Evolutionary conservation across 1,140 invertebrate genomes (phyloP).

Genomic region (Drosophila azteca): DNA sequence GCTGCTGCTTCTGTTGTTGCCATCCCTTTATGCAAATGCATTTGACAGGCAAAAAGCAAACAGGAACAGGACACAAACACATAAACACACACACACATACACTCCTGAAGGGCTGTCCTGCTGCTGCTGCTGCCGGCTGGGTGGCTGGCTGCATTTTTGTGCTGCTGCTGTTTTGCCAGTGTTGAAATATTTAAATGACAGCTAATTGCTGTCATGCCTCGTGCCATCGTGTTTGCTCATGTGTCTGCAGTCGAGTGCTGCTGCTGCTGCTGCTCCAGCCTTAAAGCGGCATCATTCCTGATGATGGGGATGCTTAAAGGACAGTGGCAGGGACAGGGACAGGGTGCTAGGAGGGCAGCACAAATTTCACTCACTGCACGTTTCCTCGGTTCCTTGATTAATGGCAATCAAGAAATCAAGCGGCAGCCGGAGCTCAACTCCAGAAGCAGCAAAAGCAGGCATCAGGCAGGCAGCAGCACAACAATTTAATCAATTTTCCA

Average conservation of each 20-base stretch:
- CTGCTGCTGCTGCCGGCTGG: background rate
- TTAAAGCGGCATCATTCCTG: no score
- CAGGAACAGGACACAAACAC: slow-evolving; percentile 10
- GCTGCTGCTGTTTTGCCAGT: slow-evolving; percentile 21
- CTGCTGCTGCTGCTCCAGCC: background rate
- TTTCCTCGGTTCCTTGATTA: slow-evolving; percentile 59
- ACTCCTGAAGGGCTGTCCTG: slow-evolving; percentile 21
- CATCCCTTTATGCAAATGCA: slow-evolving; percentile 58
- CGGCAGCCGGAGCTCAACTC: slow-evolving; percentile 34
- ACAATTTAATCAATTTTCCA: slow-evolving; percentile 80
- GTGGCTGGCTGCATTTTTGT: slow-evolving; percentile 60
- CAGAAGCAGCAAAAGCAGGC: slow-evolving; percentile 36
- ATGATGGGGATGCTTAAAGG: slow-evolving; percentile 5
- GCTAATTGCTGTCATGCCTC: slow-evolving; percentile 70
- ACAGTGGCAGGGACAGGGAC: background rate
- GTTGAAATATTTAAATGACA: slow-evolving; percentile 81
- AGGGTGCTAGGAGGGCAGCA: background rate
- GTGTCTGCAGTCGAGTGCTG: slow-evolving; percentile 65
- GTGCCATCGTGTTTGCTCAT: slow-evolving; percentile 57
- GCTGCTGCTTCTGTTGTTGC: no score
- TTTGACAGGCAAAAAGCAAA: slow-evolving; percentile 55
- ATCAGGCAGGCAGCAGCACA: slow-evolving; percentile 44
- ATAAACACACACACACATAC: no score
- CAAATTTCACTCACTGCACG: slow-evolving; percentile 51
- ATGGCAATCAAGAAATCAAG: slow-evolving; percentile 75